Conservation (phyloP, 2,113 vertebrate genomes). For the Pedetes capensis region DNA sequence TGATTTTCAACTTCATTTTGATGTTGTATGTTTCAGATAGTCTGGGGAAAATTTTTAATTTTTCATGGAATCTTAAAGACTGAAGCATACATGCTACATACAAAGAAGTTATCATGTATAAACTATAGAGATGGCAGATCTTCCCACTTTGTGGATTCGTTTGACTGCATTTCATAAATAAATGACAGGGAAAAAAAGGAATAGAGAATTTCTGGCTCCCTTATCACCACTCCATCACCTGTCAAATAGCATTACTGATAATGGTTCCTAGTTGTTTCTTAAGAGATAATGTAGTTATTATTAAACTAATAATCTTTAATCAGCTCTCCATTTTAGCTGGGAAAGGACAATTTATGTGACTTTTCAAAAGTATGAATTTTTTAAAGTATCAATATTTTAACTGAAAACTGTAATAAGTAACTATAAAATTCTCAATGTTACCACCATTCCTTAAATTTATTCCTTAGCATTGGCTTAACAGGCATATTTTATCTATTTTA, state of each 20-base stretch:
- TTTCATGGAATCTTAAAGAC: conserved; percentile 24
- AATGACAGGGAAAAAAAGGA: neutral
- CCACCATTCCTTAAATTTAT: conserved; percentile 4
- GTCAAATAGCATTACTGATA: neutral
- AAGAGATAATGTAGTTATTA: neutral
- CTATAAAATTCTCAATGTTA: conserved; percentile 10
- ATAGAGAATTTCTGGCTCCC: conserved; percentile 8
- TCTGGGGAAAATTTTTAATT: conserved; percentile 34
- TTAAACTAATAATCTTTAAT: conserved; percentile 32
- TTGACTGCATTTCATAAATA: neutral
- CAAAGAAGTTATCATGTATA: conserved; percentile 16
- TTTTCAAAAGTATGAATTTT: conserved; percentile 34
- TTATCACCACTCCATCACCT: neutral
- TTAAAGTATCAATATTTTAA: conserved; percentile 31
- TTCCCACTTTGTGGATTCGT: conserved; percentile 4
- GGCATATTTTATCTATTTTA: conserved; percentile 12
- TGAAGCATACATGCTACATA: neutral
- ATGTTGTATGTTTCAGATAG: conserved; percentile 38
- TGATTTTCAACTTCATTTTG: conserved; percentile 52
- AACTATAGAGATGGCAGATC: neutral
- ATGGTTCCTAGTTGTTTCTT: conserved; percentile 13
- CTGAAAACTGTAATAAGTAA: neutral
- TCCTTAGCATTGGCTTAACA: conserved; percentile 38
- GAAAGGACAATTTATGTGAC: conserved; percentile 46
- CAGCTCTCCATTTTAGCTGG: conserved; percentile 26